Conservation (phyloP, 1,140 invertebrate genomes). For the Rhopalosiphum padi region DNA sequence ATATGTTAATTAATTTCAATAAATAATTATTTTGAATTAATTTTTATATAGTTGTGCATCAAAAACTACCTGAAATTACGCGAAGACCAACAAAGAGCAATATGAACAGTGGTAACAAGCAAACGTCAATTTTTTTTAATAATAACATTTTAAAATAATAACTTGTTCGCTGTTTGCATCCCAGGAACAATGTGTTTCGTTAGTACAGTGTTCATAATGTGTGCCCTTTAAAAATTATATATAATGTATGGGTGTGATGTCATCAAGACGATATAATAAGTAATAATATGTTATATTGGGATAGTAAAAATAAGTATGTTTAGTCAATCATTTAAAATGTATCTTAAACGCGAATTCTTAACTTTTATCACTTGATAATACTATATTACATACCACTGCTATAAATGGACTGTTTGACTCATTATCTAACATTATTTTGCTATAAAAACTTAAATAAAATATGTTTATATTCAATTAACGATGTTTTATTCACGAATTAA, state of each 20-base stretch:
- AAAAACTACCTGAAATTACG: background rate
- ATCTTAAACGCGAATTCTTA: background rate
- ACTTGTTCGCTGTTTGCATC: background rate
- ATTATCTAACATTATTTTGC: background rate
- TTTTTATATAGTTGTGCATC: background rate
- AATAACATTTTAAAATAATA: background rate
- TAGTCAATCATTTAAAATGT: conserved; percentile 11
- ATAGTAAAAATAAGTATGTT: background rate
- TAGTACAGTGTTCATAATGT: background rate
- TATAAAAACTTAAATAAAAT: background rate
- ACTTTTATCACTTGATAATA: background rate
- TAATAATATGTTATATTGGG: background rate
- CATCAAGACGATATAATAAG: background rate
- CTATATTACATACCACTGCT: background rate
- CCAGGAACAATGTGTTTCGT: background rate
- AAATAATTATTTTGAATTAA: background rate
- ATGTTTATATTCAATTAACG: background rate
- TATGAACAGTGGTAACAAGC: background rate
- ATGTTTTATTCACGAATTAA: background rate
- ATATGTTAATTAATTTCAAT: background rate
- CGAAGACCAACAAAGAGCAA: background rate
- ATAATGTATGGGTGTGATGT: background rate
- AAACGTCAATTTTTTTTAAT: background rate
- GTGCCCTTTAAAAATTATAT: background rate
- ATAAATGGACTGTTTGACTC: background rate